phyloP scores from a whole-genome alignment of 2,888 invertebrate genomes.

The Zygothrica quintamaculata region DNA sequence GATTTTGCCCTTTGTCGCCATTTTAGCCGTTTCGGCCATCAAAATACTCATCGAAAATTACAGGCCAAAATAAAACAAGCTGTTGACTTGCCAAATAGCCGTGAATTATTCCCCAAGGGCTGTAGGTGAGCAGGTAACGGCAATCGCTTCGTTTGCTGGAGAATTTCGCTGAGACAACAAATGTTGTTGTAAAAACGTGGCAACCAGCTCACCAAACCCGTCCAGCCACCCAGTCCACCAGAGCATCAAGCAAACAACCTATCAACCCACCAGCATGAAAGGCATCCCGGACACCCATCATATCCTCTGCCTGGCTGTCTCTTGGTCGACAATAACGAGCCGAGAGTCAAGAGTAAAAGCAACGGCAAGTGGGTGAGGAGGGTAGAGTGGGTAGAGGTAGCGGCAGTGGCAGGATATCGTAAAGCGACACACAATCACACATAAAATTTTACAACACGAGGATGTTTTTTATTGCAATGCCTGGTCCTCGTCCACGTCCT shows the following conservation, averaged over 20 bases:
- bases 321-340: conserved; percentile 69
- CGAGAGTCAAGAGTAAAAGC: conserved; percentile 30
- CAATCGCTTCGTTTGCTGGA: conserved; percentile 70
- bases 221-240: conserved; percentile 5
- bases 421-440: conserved; percentile 80
- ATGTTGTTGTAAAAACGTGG: conserved; percentile 36
- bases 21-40: conserved; percentile 51
- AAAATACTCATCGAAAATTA: conserved; percentile 78
- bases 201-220: background rate
- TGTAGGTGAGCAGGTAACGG: conserved; percentile 77
- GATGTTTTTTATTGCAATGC: conserved; percentile 77
- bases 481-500: conserved; percentile 16
- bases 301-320: conserved; percentile 45
- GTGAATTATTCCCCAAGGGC: conserved; percentile 80
- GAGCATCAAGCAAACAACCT: conserved; percentile 12
- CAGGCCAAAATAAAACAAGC: conserved; percentile 75
- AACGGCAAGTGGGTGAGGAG: conserved; percentile 15
- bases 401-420: conserved; percentile 70
- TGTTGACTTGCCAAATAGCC: conserved; percentile 81
- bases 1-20: conserved; percentile 65
- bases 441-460: conserved; percentile 79
- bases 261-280: conserved; percentile 16
- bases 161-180: conserved; percentile 78
- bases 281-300: conserved; percentile 21
- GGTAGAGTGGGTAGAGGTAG: conserved; percentile 5